Evolutionary conservation across 2,113 vertebrate species (phyloP).

Genomic region (Ochotona curzoniae): DNA sequence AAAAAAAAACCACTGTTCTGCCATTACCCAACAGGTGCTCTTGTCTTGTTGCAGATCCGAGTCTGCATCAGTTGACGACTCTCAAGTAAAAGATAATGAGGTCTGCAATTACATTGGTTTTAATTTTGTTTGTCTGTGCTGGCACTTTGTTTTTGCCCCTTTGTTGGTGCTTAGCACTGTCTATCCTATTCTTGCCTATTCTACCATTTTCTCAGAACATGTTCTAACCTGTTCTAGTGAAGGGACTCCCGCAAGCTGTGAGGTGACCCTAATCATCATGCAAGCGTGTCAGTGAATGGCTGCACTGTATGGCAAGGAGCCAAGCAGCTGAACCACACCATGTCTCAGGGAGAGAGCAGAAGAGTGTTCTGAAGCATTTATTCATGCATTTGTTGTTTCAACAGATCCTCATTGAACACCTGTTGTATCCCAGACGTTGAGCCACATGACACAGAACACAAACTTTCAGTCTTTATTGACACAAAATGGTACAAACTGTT

Average conservation of each 20-base stretch:
- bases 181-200: background rate
- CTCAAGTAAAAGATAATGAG: background rate
- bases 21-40: background rate
- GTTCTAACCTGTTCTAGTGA: background rate
- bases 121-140: background rate
- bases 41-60: background rate
- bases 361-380: background rate
- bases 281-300: background rate
- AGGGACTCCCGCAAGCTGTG: background rate
- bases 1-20: background rate
- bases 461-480: too few relatives aligned
- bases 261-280: background rate
- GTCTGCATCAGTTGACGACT: background rate
- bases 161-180: background rate
- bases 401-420: background rate
- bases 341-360: background rate
- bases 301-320: background rate
- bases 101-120: background rate
- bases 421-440: background rate
- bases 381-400: background rate
- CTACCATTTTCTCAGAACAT: slow-evolving; percentile 18
- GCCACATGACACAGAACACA: background rate
- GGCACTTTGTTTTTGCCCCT: slow-evolving; percentile 15
- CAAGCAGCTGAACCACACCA: background rate
- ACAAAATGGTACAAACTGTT: background rate